Conservation (phyloP, 2,113 vertebrate species). For the Orycteropus afer region DNA sequence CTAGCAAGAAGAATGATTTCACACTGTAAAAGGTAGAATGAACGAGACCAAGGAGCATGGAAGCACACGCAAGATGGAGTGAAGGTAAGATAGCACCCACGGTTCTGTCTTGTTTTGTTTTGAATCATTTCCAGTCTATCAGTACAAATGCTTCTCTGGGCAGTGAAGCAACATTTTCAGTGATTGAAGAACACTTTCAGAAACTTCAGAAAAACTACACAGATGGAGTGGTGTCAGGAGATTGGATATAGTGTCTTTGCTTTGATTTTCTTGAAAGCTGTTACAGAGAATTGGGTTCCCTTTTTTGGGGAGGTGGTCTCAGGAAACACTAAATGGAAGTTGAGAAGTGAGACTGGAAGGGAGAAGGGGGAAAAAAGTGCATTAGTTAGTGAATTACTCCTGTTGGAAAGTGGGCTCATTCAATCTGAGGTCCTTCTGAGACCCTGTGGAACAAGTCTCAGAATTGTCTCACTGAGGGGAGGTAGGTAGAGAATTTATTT, state of each 20-base stretch:
- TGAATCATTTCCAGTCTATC: neutral
- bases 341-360: neutral
- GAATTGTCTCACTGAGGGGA: neutral
- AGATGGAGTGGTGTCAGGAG: neutral
- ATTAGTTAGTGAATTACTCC: neutral
- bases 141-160: neutral
- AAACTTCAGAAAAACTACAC: neutral
- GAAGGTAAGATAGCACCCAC: neutral
- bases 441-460: neutral
- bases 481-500: neutral
- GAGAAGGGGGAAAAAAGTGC: neutral
- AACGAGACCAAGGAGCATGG: neutral
- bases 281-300: neutral
- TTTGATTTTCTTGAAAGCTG: neutral
- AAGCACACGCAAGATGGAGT: neutral
- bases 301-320: neutral
- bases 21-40: neutral
- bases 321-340: neutral
- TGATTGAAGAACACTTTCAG: neutral
- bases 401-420: neutral
- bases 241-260: neutral
- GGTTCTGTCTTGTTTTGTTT: neutral
- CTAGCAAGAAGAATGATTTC: neutral
- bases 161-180: neutral
- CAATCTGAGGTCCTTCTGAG: neutral